phyloP scores from a whole-genome alignment of 1,140 invertebrate genomes.

The Drosophila ohnishii region DNA sequence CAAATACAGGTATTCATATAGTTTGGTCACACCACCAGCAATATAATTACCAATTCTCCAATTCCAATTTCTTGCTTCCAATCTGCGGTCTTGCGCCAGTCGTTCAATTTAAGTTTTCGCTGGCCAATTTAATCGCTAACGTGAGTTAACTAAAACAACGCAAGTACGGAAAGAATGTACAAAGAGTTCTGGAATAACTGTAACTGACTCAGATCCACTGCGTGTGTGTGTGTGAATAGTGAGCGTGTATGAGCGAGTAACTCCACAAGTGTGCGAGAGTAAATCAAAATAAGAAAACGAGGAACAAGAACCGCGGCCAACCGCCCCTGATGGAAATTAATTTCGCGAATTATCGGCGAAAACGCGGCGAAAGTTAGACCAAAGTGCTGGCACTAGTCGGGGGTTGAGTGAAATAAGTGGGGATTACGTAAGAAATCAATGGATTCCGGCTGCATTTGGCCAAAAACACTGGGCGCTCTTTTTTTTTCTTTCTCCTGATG shows the following conservation, averaged over 20 bases:
- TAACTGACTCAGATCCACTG: slow-evolving; percentile 17
- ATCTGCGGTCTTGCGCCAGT: slow-evolving; percentile 19
- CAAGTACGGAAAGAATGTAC: slow-evolving; percentile 7
- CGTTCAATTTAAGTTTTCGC: slow-evolving; percentile 18
- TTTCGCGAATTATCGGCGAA: slow-evolving; percentile 51
- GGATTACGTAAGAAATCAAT: slow-evolving; percentile 70
- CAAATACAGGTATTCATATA: not conserved
- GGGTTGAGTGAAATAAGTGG: slow-evolving; percentile 55
- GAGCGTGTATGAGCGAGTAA: slow-evolving; percentile 19
- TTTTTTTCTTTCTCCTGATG: slow-evolving; percentile 45
- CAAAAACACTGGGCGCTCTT: slow-evolving; percentile 43
- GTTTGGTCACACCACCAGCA: slow-evolving; percentile 15
- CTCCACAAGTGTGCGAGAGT: slow-evolving; percentile 75
- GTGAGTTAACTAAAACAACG: slow-evolving; percentile 9
- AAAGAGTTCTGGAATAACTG: not conserved
- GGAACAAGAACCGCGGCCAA: slow-evolving; percentile 19
- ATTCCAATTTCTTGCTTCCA: slow-evolving; percentile 19
- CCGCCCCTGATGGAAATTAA: slow-evolving; percentile 71
- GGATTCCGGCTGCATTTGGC: slow-evolving; percentile 64
- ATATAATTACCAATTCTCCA: slow-evolving; percentile 17
- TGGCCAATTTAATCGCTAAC: slow-evolving; percentile 8
- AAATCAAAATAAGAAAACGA: slow-evolving; percentile 75
- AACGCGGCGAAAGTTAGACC: slow-evolving; percentile 26
- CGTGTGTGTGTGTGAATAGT: slow-evolving; percentile 5
- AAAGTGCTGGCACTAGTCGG: slow-evolving; percentile 23